Evolutionary conservation across 2,888 invertebrate species (phyloP).

Genomic region (Scaptomyza flava): DNA sequence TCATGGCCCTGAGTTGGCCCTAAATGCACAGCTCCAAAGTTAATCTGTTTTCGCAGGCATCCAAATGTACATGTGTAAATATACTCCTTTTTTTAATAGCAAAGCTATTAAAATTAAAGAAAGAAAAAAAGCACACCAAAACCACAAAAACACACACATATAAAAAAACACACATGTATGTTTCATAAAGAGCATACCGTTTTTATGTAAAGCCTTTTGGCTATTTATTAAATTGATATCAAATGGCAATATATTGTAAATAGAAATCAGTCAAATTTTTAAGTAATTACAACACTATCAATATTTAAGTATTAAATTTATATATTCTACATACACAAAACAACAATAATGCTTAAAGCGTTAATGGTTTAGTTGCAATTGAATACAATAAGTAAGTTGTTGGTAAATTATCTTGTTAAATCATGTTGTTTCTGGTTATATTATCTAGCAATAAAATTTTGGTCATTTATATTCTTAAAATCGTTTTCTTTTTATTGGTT

Average conservation of each 20-base stretch:
- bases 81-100: constrained; percentile 50
- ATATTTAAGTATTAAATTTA: constrained; percentile 20
- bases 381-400: not conserved
- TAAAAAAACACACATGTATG: constrained; percentile 4
- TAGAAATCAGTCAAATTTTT: constrained; percentile 12
- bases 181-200: constrained; percentile 24
- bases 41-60: constrained; percentile 49
- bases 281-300: constrained; percentile 11
- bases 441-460: constrained; percentile 13
- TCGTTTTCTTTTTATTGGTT: not conserved
- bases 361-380: not conserved
- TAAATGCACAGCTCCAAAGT: constrained; percentile 56
- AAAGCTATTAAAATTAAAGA: constrained; percentile 43
- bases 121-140: constrained; percentile 7
- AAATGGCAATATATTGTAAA: constrained; percentile 39
- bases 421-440: not conserved
- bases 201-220: constrained; percentile 22
- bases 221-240: constrained; percentile 33
- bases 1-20: constrained; percentile 50
- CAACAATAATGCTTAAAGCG: not conserved
- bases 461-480: not conserved
- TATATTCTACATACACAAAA: constrained; percentile 3
- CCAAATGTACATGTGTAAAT: constrained; percentile 65
- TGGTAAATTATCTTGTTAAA: not conserved
- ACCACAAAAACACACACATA: constrained; percentile 4